These are phyloP conservation scores for Coenonympha glycerion DNA, from an alignment of 2,888 invertebrate genomes.

Conservation along the genomic window DNA sequence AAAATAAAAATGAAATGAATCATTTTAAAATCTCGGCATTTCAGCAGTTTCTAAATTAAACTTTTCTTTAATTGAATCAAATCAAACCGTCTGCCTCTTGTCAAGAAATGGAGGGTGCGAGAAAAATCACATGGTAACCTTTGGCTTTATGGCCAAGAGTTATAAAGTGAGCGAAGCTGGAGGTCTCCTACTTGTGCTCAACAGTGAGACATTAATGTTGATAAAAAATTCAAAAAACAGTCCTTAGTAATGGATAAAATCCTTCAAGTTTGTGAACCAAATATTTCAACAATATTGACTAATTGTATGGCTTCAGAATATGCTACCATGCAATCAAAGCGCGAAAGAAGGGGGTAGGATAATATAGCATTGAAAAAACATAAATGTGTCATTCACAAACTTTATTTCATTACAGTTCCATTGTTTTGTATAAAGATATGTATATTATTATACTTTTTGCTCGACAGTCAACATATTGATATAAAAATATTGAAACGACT, in stretches of 20 bases:
- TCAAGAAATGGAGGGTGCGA: too few relatives aligned
- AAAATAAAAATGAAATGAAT: too few relatives aligned
- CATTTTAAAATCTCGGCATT: too few relatives aligned
- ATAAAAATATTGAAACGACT: conserved; percentile 16
- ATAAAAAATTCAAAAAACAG: neutral
- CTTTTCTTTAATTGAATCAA: too few relatives aligned
- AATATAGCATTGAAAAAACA: conserved; percentile 62
- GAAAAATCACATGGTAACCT: too few relatives aligned
- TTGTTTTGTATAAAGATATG: conserved; percentile 45
- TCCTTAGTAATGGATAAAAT: neutral
- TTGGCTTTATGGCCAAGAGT: too few relatives aligned
- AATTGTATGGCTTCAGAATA: conserved; percentile 9
- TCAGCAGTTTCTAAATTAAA: too few relatives aligned
- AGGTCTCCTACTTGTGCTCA: too few relatives aligned
- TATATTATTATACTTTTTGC: conserved; percentile 9
- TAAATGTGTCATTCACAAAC: conserved; percentile 49
- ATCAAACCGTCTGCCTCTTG: too few relatives aligned
- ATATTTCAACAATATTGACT: neutral
- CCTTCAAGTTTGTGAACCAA: conserved; percentile 2
- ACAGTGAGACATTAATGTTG: neutral
- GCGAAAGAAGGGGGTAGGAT: conserved; percentile 32
- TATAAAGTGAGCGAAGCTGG: too few relatives aligned
- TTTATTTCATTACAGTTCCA: conserved; percentile 61
- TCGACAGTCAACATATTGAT: conserved; percentile 19
- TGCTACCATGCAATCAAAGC: conserved; percentile 31